These are phyloP conservation scores for Papilio gigon DNA, from an alignment of 2,888 invertebrate genomes.

Conservation along the genomic window DNA sequence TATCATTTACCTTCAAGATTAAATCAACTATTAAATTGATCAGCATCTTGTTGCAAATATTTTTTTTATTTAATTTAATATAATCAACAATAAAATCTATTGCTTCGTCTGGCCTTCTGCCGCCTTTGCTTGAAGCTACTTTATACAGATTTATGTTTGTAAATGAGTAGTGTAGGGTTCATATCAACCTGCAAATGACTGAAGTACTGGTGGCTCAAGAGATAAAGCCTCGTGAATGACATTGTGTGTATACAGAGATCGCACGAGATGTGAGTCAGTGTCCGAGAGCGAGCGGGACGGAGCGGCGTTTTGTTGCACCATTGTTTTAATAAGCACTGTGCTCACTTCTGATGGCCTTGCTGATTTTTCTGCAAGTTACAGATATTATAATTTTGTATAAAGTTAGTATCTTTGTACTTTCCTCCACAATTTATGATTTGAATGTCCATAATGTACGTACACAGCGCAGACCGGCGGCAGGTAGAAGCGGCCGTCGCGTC, in stretches of 20 bases:
- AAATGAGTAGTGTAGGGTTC: background rate
- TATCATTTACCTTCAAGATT: too few species aligned
- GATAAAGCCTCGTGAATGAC: slow-evolving; percentile 3
- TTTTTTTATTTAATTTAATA: too few species aligned
- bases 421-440: background rate
- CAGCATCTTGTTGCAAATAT: too few species aligned
- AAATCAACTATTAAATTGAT: too few species aligned
- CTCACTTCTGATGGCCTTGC: background rate
- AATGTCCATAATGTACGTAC: background rate
- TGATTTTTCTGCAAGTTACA: background rate
- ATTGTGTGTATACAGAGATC: slow-evolving; percentile 20
- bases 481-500: background rate
- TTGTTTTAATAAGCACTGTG: background rate
- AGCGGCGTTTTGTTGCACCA: background rate
- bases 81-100: too few species aligned
- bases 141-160: slow-evolving; percentile 9
- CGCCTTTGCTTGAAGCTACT: background rate
- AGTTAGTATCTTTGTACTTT: too few species aligned
- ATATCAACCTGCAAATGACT: slow-evolving; percentile 3
- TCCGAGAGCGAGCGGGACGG: background rate
- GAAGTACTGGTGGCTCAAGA: slow-evolving; percentile 2
- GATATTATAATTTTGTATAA: background rate
- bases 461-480: background rate
- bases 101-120: background rate
- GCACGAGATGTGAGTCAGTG: slow-evolving; percentile 9